A percentile compares a stretch with the other conserved stretches of the same genome.
Conservation (phyloP, 2,797 vertebrate species). For the Anguilla pacifica region DNA sequence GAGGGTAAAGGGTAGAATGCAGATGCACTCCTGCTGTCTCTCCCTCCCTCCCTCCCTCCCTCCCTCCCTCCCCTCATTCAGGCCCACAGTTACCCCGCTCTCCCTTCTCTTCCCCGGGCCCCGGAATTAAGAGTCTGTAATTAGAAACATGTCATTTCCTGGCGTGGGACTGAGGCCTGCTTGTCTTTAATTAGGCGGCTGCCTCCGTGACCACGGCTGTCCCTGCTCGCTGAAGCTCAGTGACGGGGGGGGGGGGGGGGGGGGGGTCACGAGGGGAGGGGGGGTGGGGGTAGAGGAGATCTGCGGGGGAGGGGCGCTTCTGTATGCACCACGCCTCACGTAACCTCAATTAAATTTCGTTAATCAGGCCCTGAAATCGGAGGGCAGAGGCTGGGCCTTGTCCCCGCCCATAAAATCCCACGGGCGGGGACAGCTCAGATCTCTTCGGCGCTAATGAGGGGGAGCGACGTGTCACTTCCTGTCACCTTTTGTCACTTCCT, state of each 20-base stretch:
- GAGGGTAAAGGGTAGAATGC: background rate
- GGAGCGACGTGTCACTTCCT: background rate
- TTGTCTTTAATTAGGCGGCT: slow-evolving; percentile 70
- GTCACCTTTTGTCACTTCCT: slow-evolving; percentile 24
- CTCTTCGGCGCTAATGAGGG: background rate
- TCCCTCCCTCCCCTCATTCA: slow-evolving; percentile 46
- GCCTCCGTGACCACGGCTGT: slow-evolving; percentile 59
- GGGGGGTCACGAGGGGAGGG: background rate
- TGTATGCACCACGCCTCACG: background rate
- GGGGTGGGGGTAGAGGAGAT: background rate
- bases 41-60: slow-evolving; percentile 48
- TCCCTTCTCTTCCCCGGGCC: slow-evolving; percentile 45
- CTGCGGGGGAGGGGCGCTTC: background rate
- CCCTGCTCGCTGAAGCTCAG: slow-evolving; percentile 9
- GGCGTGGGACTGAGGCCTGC: slow-evolving; percentile 63
- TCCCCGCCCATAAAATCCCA: background rate
- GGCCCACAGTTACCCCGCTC: slow-evolving; percentile 63
- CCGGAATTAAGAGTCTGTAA: slow-evolving; percentile 68
- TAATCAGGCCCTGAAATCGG: background rate
- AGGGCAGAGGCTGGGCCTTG: background rate
- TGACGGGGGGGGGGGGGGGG: background rate
- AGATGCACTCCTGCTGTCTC: background rate
- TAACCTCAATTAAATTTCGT: background rate
- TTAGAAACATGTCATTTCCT: slow-evolving; percentile 74
- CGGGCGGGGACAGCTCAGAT: background rate